A percentile compares a stretch with the other conserved stretches of the same genome.
phyloP scores from a whole-genome alignment of 2,888 invertebrate species.

The Clunio marinus region DNA sequence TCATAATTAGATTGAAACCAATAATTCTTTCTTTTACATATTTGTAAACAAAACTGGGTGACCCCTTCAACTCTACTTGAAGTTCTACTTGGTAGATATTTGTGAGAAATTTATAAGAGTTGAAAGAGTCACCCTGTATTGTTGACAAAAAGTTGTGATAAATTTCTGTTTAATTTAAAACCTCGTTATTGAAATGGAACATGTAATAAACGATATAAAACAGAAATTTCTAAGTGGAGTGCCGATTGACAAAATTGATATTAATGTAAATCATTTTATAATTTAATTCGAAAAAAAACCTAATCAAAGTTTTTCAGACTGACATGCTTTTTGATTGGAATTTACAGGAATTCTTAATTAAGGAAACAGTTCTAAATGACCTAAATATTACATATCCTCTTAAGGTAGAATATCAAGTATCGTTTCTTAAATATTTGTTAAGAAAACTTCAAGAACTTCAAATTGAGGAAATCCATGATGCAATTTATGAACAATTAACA shows the following conservation, averaged over 20 bases:
- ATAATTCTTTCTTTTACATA: background rate
- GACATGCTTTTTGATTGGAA: slow-evolving; percentile 48
- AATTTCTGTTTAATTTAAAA: too few species aligned
- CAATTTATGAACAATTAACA: slow-evolving; percentile 60
- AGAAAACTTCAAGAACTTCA: slow-evolving; percentile 54
- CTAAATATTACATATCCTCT: slow-evolving; percentile 59
- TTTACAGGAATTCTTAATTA: slow-evolving; percentile 58
- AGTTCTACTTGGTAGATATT: too few species aligned
- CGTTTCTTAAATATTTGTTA: slow-evolving; percentile 64
- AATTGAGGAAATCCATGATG: slow-evolving; percentile 63
- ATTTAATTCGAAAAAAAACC: background rate
- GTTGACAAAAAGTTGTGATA: too few species aligned
- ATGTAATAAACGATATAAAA: background rate
- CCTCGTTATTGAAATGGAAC: background rate
- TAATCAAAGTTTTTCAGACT: background rate
- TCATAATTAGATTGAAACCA: background rate
- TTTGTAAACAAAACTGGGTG: slow-evolving; percentile 3
- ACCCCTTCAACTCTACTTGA: too few species aligned
- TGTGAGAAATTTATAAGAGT: too few species aligned
- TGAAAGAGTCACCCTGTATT: too few species aligned
- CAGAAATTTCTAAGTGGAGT: slow-evolving; percentile 47
- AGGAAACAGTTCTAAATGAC: slow-evolving; percentile 56
- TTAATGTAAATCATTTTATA: slow-evolving; percentile 41
- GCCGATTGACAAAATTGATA: slow-evolving; percentile 45
- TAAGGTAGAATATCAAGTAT: slow-evolving; percentile 58